phyloP scores from a whole-genome alignment of 2,113 vertebrate species.

The Oxyura jamaicensis region DNA sequence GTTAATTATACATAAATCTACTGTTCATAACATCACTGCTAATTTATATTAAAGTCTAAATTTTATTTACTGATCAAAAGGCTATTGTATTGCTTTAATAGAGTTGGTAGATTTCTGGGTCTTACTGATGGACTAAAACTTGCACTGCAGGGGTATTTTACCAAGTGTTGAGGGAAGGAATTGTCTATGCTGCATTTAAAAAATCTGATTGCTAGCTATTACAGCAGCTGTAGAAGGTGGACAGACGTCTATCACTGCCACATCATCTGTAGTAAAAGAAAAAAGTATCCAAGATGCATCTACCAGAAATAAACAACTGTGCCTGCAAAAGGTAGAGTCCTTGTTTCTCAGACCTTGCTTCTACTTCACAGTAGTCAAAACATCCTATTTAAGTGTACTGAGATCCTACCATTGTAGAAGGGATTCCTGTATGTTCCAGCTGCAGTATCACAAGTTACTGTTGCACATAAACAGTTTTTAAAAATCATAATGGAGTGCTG shows the following conservation, averaged over 20 bases:
- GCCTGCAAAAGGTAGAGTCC: not conserved
- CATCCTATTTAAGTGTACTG: rapidly evolving
- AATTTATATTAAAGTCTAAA: slow-evolving; percentile 43
- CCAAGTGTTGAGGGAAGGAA: not conserved
- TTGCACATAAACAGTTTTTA: not conserved
- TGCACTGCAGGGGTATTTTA: not conserved
- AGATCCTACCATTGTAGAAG: not conserved
- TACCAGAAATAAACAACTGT: not conserved
- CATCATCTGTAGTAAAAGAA: not conserved
- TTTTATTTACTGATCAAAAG: not conserved
- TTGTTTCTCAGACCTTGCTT: not conserved
- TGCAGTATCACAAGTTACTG: not conserved
- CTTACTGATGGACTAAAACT: not conserved
- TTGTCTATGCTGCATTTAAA: not conserved
- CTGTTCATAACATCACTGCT: not conserved
- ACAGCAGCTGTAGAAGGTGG: not conserved
- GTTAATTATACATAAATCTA: not conserved
- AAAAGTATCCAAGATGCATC: rapidly evolving
- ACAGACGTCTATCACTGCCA: not conserved
- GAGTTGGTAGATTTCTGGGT: not conserved
- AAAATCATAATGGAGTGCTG: not conserved
- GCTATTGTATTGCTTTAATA: not conserved
- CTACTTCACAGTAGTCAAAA: not conserved
- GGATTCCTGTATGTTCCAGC: not conserved
- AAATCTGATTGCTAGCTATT: rapidly evolving